Evolutionary conservation across 2,113 vertebrate genomes (phyloP), one percentile per base, ranked within the genome.

Genomic region (Hemiprocne comata): DNA sequence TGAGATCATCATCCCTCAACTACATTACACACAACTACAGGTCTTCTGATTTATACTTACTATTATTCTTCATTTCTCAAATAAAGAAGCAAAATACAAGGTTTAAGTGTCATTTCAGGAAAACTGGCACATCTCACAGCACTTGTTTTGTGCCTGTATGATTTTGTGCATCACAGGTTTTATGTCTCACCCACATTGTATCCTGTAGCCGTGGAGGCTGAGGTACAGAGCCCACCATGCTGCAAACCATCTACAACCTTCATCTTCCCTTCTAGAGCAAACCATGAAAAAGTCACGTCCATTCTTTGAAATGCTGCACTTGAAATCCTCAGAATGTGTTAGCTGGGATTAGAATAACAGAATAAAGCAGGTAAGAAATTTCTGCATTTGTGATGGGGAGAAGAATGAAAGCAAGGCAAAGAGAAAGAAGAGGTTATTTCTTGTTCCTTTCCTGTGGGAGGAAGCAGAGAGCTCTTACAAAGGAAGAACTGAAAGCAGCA

Each of bases 401-500:
- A n/a, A 66, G 38, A 76, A 87, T n/a, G 14, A 93, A 87, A 80
- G n/a, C 48, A 64, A 80, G 58, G 29, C 50, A 74, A 71, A 75
- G 34, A 70, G 46, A 71, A 91, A 77, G 19, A 36, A 31, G 36
- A 57, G 44, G 25, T 50, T 69, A 69, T 80, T 89, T 93, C 84
- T 54, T 55, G 6, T 18, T 91, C 34, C 44, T 73, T 80, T 81
- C 81, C 69, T 84, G 26, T 44, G 89, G 40, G 55, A 87, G 78
- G 60, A 89, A 73, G 73, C 64, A 85, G 55, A 73, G 60, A 77
- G 85, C 29, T 70, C 76, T 93, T 54, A 58, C 11, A 86, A 66
- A 67, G 54, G 28, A 76, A 80, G 25, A 74, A 11, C 23, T 33
- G 29, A 87, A 73, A 62, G 62, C 19, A 65, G 44, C 17, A 75